A percentile compares a stretch with the other conserved stretches of the same genome.
Evolutionary conservation across 2,797 vertebrate genomes (phyloP).

Genomic region (Fistularia commersonii): DNA sequence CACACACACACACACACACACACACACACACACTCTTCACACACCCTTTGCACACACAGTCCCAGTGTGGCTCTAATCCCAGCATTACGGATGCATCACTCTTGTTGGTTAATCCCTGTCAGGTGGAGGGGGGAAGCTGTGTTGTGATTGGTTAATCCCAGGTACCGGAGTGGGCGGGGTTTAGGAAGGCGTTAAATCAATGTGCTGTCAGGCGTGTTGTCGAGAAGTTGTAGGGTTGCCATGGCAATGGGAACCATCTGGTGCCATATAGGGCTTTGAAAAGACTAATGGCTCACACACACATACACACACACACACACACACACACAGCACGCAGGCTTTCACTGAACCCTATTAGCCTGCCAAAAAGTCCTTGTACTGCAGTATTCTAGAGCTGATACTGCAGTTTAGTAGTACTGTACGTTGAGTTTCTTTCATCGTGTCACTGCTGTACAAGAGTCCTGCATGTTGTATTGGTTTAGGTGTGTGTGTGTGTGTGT

Average conservation of each 20-base stretch:
- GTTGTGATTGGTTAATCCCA: slow-evolving; percentile 42
- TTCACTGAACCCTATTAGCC: no score
- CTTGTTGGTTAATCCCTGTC: slow-evolving; percentile 47
- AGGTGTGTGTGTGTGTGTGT: not conserved
- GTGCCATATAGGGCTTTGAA: slow-evolving; percentile 6
- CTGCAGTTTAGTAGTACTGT: not conserved
- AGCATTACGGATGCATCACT: slow-evolving; percentile 2
- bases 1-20: slow-evolving; percentile 10
- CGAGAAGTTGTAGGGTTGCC: slow-evolving; percentile 4
- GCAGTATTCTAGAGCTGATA: no score
- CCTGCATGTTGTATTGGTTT: not conserved
- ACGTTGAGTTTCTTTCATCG: not conserved
- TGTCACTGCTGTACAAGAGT: no score
- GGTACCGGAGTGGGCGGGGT: slow-evolving; percentile 19
- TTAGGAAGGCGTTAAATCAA: slow-evolving; percentile 32
- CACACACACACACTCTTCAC: no score
- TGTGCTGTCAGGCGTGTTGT: slow-evolving; percentile 16
- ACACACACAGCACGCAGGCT: no score
- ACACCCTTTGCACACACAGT: slow-evolving; percentile 10
- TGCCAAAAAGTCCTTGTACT: no score
- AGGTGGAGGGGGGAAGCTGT: slow-evolving; percentile 11
- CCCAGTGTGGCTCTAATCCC: slow-evolving; percentile 34
- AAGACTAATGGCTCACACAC: not conserved
- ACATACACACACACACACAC: not conserved
- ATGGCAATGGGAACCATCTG: slow-evolving; percentile 33